phyloP scores from a whole-genome alignment of 2,113 vertebrate species.

The Coracopsis vasa region DNA sequence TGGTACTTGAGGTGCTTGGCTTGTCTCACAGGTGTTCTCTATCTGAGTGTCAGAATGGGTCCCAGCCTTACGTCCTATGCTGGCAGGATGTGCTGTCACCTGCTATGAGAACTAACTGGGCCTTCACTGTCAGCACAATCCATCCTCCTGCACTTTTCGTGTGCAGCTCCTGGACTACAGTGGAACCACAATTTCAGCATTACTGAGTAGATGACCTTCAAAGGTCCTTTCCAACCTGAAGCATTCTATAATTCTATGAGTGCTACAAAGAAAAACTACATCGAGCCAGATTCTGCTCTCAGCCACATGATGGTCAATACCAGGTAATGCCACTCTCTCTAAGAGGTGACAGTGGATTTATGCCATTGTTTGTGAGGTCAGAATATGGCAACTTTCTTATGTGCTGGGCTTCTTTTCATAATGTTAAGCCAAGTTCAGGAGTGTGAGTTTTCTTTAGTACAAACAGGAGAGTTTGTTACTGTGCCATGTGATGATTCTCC shows the following conservation, averaged over 20 bases:
- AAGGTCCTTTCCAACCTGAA: background rate
- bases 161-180: background rate
- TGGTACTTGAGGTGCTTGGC: background rate
- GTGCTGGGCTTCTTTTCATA: background rate
- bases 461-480: background rate
- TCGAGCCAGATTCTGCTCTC: background rate
- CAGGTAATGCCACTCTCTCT: background rate
- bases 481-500: background rate
- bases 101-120: background rate
- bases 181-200: background rate
- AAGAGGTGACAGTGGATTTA: background rate
- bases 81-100: background rate
- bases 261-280: background rate
- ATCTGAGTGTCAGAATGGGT: background rate
- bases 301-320: background rate
- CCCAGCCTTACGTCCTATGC: accelerated
- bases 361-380: background rate
- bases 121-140: background rate
- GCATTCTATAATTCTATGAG: background rate
- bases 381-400: background rate
- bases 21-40: background rate
- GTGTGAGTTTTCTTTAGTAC: background rate
- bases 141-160: background rate
- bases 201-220: background rate
- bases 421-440: background rate